Base-by-base conservation (phyloP, 2,888 invertebrate genomes). In the Furcula furcula region DNA sequence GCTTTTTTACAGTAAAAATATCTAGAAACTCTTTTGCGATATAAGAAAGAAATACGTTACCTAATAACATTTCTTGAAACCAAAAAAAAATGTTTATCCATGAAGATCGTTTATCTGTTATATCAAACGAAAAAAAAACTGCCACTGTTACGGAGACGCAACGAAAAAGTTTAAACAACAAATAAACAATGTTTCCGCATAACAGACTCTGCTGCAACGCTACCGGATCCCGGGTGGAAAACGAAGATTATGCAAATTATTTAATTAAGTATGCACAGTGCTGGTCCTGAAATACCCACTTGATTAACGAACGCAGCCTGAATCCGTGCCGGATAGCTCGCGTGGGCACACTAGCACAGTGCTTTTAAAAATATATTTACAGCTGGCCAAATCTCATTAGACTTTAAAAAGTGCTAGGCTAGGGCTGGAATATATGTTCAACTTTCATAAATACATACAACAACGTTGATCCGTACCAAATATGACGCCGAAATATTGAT, bases 171-270 rank as follows among this genome's bases (percentile, higher is more conserved):
- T 42, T 40, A 43, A 46, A 44, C 38, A 42, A 40, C 35, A 54
- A 45, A 50, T 41, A 47, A 46, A 54, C 50, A 42, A 33, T 57
- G 50, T 49, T 49, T 44, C 38, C 34, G 34, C 27, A 29, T 40
- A 45, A 34, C 44, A 37, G 41, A 45, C 40, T 37, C 32, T 40
- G 36, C 36, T 46, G 50, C 49, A 51, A 34, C 36, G 38, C 31
- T 22, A 27, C 22, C 30, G 33, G 55, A 55, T 57, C 47, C 19
- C 21, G 38, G 37, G 28, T 48, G 49, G 52, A 56, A 54, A 53
- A 55, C 47, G 52, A 55, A 62, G 64, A 64, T 64, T 60, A 65
- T 65, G 60, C 45, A 60, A 66, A 66, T 64, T 43, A 48, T 52
- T 59, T 52, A 34, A 57, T 62, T 66, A 57, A 55, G 45, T 50